A percentile compares a stretch with the other conserved stretches of the same genome.
Evolutionary conservation across 2,797 vertebrate species (phyloP).

Genomic region (Mus caroli): DNA sequence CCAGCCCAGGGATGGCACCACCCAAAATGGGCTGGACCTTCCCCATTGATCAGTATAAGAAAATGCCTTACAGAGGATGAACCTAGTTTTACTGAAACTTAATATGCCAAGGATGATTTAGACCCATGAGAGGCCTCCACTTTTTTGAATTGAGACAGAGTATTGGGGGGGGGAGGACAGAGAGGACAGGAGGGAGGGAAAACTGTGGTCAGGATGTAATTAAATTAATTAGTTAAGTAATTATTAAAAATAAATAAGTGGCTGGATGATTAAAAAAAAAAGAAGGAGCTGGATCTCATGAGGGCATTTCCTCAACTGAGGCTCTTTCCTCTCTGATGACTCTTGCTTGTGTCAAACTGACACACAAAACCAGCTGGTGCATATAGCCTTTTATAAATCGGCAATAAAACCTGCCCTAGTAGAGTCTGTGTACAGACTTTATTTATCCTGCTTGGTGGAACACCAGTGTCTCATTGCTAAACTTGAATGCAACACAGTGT

Average conservation of each 20-base stretch:
- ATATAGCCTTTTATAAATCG: slow-evolving; percentile 33
- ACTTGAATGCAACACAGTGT: slow-evolving; percentile 35
- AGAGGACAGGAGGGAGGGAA: not conserved
- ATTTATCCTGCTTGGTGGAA: slow-evolving; percentile 37
- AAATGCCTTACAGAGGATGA: not conserved
- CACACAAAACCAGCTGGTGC: not conserved
- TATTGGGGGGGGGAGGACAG: not conserved
- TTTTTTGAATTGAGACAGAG: not conserved
- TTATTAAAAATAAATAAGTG: not conserved
- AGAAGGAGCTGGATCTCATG: not conserved
- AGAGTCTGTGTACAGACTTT: slow-evolving; percentile 1
- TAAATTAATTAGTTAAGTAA: not conserved
- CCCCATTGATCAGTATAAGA: not conserved
- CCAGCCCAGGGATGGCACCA: not conserved
- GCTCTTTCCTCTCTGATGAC: not conserved
- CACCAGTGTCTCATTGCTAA: slow-evolving; percentile 43
- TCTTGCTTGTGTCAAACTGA: not conserved
- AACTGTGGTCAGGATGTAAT: not conserved
- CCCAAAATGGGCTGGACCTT: not conserved
- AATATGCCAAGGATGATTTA: not conserved
- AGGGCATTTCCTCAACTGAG: not conserved
- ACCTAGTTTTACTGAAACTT: not conserved
- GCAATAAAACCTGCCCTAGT: not conserved
- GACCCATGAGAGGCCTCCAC: not conserved
- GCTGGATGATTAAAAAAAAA: not conserved